A percentile compares a stretch with the other conserved stretches of the same genome.
phyloP scores from a whole-genome alignment of 1,140 invertebrate genomes.

The Diabrotica undecimpunctata region DNA sequence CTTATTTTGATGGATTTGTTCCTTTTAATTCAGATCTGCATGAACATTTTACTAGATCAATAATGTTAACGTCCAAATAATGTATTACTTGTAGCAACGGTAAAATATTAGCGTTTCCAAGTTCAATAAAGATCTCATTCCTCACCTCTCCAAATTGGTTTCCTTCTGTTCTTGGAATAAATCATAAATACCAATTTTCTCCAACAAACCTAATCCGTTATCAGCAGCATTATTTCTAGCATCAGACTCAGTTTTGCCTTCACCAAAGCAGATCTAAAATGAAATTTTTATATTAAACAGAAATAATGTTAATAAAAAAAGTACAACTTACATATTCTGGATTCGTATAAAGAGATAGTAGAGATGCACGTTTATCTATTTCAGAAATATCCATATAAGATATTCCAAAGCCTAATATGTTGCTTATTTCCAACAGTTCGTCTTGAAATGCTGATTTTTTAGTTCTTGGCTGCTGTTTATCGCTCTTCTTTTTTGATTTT shows the following conservation, averaged over 20 bases:
- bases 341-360: conserved; percentile 29
- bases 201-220: conserved; percentile 30
- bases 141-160: conserved; percentile 36
- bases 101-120: too few species aligned
- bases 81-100: too few species aligned
- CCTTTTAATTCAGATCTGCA: too few species aligned
- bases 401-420: conserved; percentile 28
- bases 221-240: conserved; percentile 30
- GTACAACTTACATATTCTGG: conserved; percentile 28
- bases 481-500: neutral
- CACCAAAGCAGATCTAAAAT: conserved; percentile 36
- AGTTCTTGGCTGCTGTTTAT: conserved; percentile 20
- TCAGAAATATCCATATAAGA: conserved; percentile 28
- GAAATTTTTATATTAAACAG: conserved; percentile 3
- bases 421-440: conserved; percentile 28
- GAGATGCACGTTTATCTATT: conserved; percentile 25
- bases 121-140: too few species aligned
- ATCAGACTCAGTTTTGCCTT: conserved; percentile 25
- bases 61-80: too few species aligned
- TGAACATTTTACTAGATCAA: too few species aligned
- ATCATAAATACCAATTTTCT: conserved; percentile 33
- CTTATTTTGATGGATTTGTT: too few species aligned
- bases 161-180: conserved; percentile 19
- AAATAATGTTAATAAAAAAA: neutral
- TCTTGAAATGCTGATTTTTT: conserved; percentile 23